Evolutionary conservation across 2,113 vertebrate species (phyloP).

Genomic region (Prionailurus bengalensis): DNA sequence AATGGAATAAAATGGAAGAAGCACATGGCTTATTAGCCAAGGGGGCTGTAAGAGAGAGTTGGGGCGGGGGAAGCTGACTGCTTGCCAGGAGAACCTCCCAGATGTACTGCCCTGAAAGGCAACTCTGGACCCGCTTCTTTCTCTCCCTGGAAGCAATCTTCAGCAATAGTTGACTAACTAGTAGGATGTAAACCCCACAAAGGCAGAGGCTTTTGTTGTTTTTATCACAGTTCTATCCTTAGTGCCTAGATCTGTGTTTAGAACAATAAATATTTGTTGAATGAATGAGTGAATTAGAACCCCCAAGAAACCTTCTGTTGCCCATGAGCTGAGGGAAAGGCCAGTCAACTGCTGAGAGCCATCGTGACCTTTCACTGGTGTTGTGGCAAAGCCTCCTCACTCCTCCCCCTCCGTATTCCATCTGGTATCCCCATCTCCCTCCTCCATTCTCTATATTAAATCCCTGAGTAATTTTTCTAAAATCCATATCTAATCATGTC

Average conservation of each 20-base stretch:
- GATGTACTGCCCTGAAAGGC: neutral
- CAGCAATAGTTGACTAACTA: neutral
- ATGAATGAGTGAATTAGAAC: neutral
- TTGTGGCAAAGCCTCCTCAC: neutral
- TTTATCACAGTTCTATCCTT: neutral
- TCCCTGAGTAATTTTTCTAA: neutral
- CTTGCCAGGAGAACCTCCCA: neutral
- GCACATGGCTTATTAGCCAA: constrained; percentile 65
- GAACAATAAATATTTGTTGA: neutral
- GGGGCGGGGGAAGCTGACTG: neutral
- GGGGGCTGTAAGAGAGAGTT: neutral
- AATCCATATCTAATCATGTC: neutral
- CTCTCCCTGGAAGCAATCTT: neutral
- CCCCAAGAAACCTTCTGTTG: neutral
- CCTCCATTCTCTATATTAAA: neutral
- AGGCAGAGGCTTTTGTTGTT: neutral
- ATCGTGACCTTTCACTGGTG: neutral
- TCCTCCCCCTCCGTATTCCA: neutral
- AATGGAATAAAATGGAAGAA: constrained; percentile 66
- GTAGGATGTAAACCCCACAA: neutral
- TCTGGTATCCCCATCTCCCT: neutral
- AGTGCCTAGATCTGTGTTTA: neutral
- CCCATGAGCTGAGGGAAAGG: neutral
- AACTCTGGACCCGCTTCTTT: neutral
- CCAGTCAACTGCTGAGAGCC: neutral